A percentile compares a stretch with the other conserved stretches of the same genome.
Conservation (phyloP, 2,797 vertebrate species). For the Brachymystax lenok region DNA sequence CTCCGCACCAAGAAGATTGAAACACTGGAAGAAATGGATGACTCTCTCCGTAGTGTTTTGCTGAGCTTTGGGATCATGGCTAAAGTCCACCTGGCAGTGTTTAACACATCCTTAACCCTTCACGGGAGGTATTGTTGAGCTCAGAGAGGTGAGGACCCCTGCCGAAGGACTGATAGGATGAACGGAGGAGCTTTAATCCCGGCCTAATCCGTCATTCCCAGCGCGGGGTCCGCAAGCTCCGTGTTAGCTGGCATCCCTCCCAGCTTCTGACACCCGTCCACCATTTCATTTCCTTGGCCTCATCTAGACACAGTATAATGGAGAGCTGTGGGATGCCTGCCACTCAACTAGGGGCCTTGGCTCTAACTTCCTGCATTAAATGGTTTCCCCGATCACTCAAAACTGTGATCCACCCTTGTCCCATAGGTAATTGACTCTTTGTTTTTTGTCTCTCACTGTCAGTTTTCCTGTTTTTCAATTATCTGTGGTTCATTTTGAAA, state of each 20-base stretch:
- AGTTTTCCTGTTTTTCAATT: constrained; percentile 5
- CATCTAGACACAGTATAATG: constrained; percentile 30
- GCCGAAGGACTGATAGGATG: constrained; percentile 53
- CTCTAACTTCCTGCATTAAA: constrained; percentile 15
- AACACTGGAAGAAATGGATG: not conserved
- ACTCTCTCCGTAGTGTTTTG: not conserved
- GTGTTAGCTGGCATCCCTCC: constrained; percentile 24
- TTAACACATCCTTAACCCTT: constrained; percentile 29
- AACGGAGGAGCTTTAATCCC: constrained; percentile 39
- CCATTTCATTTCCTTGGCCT: constrained; percentile 23
- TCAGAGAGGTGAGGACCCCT: constrained; percentile 44
- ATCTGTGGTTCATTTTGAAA: not conserved
- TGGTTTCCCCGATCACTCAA: constrained; percentile 16
- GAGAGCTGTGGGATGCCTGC: constrained; percentile 20
- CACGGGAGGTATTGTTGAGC: constrained; percentile 22
- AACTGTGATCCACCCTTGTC: not conserved
- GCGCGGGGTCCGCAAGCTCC: constrained; percentile 39
- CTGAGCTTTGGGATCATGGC: constrained; percentile 1
- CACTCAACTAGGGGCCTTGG: constrained; percentile 18
- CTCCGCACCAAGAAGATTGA: not conserved
- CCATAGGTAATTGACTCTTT: constrained; percentile 24
- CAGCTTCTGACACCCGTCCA: constrained; percentile 2
- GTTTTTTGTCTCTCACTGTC: constrained; percentile 14
- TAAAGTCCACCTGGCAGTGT: constrained; percentile 13
- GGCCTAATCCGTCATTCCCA: constrained; percentile 39